Percentiles rank a stretch among this genome's conserved stretches.
Conservation (phyloP, 2,888 invertebrate genomes). For the Sinelater perroti region DNA sequence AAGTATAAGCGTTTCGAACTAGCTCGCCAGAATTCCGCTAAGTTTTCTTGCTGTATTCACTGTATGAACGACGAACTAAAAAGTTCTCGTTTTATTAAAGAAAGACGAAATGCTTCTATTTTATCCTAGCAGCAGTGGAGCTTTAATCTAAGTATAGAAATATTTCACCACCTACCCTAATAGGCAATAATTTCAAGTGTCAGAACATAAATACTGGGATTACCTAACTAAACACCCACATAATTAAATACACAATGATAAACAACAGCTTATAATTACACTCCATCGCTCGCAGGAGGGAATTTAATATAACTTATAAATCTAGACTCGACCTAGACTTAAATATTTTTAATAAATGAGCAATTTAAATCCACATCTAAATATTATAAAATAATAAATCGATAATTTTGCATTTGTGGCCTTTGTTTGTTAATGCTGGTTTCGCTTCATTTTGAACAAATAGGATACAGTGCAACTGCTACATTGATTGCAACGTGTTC, state of each 20-base stretch:
- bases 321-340: neutral
- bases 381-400: no score
- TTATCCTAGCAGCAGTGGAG: constrained; percentile 19
- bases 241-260: constrained; percentile 31
- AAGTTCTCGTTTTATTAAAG: constrained; percentile 3
- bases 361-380: constrained; percentile 22
- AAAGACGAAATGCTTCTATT: constrained; percentile 24
- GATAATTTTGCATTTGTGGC: constrained; percentile 14
- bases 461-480: constrained; percentile 4
- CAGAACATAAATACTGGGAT: constrained; percentile 27
- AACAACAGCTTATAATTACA: constrained; percentile 29
- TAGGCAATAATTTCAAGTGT: constrained; percentile 23
- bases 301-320: constrained; percentile 8
- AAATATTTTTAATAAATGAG: constrained; percentile 19
- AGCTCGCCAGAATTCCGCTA: constrained; percentile 10
- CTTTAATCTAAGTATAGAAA: constrained; percentile 21
- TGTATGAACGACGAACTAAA: constrained; percentile 18
- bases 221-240: constrained; percentile 34
- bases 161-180: constrained; percentile 23
- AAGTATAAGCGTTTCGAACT: constrained; percentile 25
- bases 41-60: no score
- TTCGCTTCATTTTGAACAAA: constrained; percentile 11
- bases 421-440: constrained; percentile 20
- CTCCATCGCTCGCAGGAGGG: constrained; percentile 17
- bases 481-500: neutral